A percentile compares a stretch with the other conserved stretches of the same genome.
Evolutionary conservation across 2,888 invertebrate genomes (phyloP).

Genomic region (Ichneumoninae sp.): DNA sequence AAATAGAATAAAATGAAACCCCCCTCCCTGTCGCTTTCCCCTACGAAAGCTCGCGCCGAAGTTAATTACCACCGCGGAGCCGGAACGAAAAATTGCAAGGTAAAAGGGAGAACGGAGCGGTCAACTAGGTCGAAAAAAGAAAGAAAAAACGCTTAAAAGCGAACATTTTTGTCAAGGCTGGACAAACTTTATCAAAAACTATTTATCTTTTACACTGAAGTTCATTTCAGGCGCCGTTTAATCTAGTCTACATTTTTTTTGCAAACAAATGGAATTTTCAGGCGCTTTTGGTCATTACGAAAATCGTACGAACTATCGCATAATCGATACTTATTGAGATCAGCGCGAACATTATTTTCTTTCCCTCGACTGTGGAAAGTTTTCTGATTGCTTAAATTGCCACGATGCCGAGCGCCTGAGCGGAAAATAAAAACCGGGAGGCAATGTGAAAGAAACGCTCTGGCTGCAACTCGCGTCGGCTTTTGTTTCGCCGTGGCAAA

Average conservation of each 20-base stretch:
- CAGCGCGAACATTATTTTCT: neutral
- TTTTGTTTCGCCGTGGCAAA: conserved; percentile 55
- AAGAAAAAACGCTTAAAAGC: neutral
- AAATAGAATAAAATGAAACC: conserved; percentile 55
- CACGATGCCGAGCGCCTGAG: neutral
- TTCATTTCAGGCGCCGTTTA: conserved; percentile 27
- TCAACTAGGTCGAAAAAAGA: conserved; percentile 29
- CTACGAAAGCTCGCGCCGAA: conserved; percentile 42
- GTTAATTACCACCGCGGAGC: conserved; percentile 53
- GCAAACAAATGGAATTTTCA: neutral
- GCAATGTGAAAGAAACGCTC: conserved; percentile 5
- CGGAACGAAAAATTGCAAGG: conserved; percentile 45
- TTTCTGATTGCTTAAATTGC: neutral
- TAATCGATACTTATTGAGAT: neutral
- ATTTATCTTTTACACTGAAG: conserved; percentile 14
- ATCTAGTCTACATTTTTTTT: conserved; percentile 2
- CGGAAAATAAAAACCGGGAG: neutral
- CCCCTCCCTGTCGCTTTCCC: conserved; percentile 17
- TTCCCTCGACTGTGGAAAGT: neutral
- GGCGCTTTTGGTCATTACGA: neutral
- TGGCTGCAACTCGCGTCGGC: conserved; percentile 15
- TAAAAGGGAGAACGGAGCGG: conserved; percentile 38
- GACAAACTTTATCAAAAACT: conserved; percentile 52
- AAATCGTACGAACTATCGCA: neutral
- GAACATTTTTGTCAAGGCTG: conserved; percentile 37